Evolutionary conservation across 2,888 invertebrate species (phyloP).

Genomic region (Caenorhabditis japonica): DNA sequence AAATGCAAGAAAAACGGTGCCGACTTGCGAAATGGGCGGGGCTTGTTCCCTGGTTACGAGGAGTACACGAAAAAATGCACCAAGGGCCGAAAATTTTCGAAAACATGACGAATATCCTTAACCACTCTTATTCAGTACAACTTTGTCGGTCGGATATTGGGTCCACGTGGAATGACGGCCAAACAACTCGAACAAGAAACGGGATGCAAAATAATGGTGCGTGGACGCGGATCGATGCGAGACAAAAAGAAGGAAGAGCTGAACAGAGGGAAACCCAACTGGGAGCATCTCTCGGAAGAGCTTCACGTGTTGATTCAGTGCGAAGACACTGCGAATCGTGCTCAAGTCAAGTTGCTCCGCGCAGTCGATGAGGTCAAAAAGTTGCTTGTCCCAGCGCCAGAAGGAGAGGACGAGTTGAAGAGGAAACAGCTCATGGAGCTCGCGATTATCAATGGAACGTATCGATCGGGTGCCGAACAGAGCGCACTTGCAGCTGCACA

Average conservation of each 20-base stretch:
- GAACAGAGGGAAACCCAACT: conserved; percentile 99
- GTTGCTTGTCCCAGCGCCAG: conserved; percentile 89
- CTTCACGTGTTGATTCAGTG: conserved; percentile 97
- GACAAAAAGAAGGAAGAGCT: conserved; percentile 85
- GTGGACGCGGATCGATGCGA: conserved; percentile 79
- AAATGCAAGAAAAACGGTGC: too few relatives aligned
- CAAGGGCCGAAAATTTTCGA: too few relatives aligned
- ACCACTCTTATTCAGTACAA: conserved; percentile 93
- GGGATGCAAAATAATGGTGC: conserved; percentile 99
- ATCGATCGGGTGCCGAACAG: conserved; percentile 81
- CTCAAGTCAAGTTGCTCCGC: conserved; percentile 91
- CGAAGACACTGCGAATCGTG: conserved; percentile 97
- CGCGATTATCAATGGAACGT: conserved; percentile 99
- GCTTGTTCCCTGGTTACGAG: too few relatives aligned
- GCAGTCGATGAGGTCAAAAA: conserved; percentile 98
- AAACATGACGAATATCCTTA: too few relatives aligned
- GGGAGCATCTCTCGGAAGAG: conserved; percentile 99
- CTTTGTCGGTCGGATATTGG: conserved; percentile 99
- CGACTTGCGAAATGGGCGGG: too few relatives aligned
- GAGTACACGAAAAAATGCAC: too few relatives aligned
- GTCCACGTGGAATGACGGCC: conserved; percentile 99
- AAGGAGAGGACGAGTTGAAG: conserved; percentile 96
- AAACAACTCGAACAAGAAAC: conserved; percentile 99
- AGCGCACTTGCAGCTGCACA: conserved; percentile 60
- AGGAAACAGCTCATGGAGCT: conserved; percentile 99